Base-by-base conservation (phyloP, 2,888 invertebrate genomes). In the Chrysopilus asiliformis region DNA sequence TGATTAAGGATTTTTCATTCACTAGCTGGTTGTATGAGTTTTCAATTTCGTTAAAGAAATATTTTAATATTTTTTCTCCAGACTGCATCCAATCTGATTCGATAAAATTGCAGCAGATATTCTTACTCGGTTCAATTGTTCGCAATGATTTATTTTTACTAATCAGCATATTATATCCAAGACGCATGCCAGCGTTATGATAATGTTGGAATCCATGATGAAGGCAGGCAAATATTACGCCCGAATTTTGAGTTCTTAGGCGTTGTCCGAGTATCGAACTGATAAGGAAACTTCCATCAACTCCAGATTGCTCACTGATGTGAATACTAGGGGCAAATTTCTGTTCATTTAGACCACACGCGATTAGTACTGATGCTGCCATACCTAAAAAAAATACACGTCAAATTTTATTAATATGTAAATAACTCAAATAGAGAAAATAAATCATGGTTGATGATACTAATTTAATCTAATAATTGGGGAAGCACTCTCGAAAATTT, bases 151-250 rank as follows among this genome's bases (percentile, higher is more conserved):
- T 68, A 12, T 64, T 63, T 17, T 65, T 55, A 39, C 68, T 60
- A 34, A 67, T 58, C 22, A 70, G 67, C 20, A 82, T 59, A 55
- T 80, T 80, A 51, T 76, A 80, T 33, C 80, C 81, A 51, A 83
- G 66, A 49, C 79, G 76, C 51, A 78, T 72, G 10, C 80, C 79
- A 22, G 82, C 71, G 59, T 74, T 77, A 41, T 79, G 75, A 51
- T 80, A 84, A 53, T 84, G 83, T 36, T 70, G 68, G 32, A 78
- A 64, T 2, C 76, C 72, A 50, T 82, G 78, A 53, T 83, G 83
- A 41, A 78, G 66, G 33, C 75, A 70, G 32, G 82, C 64, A 32
- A 83, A 60, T 47, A 80, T 65, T 5, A 76, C 60, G 35, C 68
- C 69, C 38, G 67, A 62, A 18, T 60, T 55, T 41, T 72, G 70